Conservation (phyloP, 2,797 vertebrate genomes). For the Xiphorhynchus erythropygius region DNA sequence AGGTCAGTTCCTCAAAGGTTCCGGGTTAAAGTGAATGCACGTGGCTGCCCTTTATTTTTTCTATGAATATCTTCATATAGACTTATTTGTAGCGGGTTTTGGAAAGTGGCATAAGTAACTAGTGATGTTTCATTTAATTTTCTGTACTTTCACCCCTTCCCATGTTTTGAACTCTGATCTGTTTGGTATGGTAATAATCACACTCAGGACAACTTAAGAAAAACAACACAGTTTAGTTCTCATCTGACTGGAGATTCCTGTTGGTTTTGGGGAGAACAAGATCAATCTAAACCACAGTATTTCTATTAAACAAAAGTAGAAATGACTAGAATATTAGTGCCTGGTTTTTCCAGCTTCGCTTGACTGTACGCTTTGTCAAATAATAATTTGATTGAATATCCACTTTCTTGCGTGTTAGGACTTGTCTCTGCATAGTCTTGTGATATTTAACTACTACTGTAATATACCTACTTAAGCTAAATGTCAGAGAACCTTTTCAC, state of each 20-base stretch:
- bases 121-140: background rate
- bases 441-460: background rate
- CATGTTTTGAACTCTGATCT: background rate
- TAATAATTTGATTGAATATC: background rate
- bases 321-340: background rate
- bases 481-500: background rate
- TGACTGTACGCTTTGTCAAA: background rate
- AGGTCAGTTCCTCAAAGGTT: background rate
- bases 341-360: background rate
- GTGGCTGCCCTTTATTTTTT: background rate
- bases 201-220: background rate
- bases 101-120: background rate
- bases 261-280: background rate
- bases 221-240: background rate
- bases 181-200: background rate
- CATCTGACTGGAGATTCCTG: background rate
- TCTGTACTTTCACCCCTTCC: background rate
- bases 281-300: background rate
- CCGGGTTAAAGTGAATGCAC: fast-evolving
- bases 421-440: background rate
- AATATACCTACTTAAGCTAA: background rate
- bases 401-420: fast-evolving
- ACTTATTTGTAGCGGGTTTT: background rate
- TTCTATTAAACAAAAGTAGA: background rate
- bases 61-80: fast-evolving